Evolutionary conservation across 1,140 invertebrate species (phyloP).

Genomic region (Schlechtendalia chinensis): DNA sequence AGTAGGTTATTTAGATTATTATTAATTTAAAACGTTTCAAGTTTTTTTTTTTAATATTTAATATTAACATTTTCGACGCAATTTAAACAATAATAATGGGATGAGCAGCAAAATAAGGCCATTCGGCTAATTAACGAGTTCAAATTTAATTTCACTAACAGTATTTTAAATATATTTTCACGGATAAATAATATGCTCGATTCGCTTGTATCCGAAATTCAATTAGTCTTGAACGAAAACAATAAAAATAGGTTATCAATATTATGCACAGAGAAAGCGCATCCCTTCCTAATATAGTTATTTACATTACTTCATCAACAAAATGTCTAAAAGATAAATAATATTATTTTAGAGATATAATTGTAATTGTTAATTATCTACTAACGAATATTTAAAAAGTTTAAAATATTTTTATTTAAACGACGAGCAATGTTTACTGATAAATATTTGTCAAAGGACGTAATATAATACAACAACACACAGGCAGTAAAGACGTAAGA

Average conservation of each 20-base stretch:
- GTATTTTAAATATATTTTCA: slow-evolving; percentile 13
- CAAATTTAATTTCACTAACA: slow-evolving; percentile 9
- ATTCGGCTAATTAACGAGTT: not conserved
- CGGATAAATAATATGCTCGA: not conserved
- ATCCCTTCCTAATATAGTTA: not conserved
- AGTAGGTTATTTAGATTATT: not conserved
- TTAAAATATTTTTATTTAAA: not conserved
- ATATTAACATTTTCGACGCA: not conserved
- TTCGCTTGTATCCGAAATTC: not conserved
- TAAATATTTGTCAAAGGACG: no score
- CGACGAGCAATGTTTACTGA: not conserved
- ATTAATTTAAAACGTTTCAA: not conserved
- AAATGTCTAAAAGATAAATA: not conserved
- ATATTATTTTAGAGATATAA: not conserved
- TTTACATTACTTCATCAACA: not conserved
- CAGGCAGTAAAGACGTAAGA: no score
- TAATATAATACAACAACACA: no score
- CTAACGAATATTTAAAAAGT: not conserved
- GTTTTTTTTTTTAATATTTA: not conserved
- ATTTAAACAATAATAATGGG: not conserved
- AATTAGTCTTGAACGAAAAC: not conserved
- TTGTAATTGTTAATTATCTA: not conserved
- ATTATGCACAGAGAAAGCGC: not conserved
- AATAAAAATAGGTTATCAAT: slow-evolving; percentile 26
- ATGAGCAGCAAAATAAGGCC: not conserved